Percentiles rank a stretch among this genome's conserved stretches.
Conservation (phyloP, 1,140 invertebrate genomes). For the Microplitis mediator region DNA sequence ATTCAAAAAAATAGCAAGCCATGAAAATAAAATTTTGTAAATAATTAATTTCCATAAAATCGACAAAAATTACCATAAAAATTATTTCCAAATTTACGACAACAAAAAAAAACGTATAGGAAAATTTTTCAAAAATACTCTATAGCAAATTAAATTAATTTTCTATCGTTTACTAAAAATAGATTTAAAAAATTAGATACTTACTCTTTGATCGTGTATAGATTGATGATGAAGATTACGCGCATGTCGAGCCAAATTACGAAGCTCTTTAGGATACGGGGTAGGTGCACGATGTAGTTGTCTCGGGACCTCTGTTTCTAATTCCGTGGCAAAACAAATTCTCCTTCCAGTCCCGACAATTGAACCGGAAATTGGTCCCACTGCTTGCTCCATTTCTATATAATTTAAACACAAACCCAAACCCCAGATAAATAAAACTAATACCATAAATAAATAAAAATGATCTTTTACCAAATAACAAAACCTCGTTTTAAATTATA, state of each 20-base stretch:
- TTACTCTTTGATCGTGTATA: conserved; percentile 53
- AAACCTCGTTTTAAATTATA: background rate
- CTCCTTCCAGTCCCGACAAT: conserved; percentile 56
- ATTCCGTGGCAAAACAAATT: conserved; percentile 75
- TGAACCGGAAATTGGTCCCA: conserved; percentile 53
- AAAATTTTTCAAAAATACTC: too few species aligned
- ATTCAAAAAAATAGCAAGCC: too few species aligned
- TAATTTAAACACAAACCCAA: background rate
- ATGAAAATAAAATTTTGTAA: too few species aligned
- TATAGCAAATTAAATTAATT: too few species aligned
- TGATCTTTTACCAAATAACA: background rate
- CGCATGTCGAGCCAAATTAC: conserved; percentile 81
- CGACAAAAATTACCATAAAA: too few species aligned
- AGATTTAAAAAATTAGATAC: conserved; percentile 21
- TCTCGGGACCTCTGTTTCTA: conserved; percentile 64
- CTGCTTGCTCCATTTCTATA: conserved; percentile 49
- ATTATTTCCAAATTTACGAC: too few species aligned
- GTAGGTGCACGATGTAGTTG: conserved; percentile 82
- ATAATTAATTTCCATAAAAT: too few species aligned
- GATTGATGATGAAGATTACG: conserved; percentile 59
- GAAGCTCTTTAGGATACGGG: conserved; percentile 91
- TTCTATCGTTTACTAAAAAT: background rate
- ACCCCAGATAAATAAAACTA: background rate
- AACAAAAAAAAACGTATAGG: too few species aligned
- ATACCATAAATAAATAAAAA: conserved; percentile 3